Base-by-base conservation (phyloP, 2,888 invertebrate genomes). In the Tanaodytes sp. region DNA sequence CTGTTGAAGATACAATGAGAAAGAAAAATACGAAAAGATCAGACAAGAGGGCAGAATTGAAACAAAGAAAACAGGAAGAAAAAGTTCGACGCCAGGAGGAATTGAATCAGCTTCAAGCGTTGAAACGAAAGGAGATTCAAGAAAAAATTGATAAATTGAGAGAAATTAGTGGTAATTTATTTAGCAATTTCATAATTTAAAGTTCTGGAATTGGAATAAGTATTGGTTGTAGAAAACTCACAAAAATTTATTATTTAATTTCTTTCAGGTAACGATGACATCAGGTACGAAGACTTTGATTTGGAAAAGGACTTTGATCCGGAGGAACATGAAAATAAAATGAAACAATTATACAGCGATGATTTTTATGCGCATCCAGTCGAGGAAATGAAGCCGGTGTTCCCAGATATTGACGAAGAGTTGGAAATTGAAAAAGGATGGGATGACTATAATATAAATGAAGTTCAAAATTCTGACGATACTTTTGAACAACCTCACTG, bases 271-370 rank as follows among this genome's bases (percentile, higher is more conserved):
- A 84, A 84, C 15, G 77, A 83, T 14, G 82, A 84, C 59, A 71
- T 84, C 2, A 58, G 75, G 11, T 73, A 84, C 14, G 79, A 80
- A 40, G 73, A 75, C 12, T 57, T 79, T 3, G 96, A 97, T 80
- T 86, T 98, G 12, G 95, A 97, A 51, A 92, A 90, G 2, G 96
- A 96, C 79, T 96, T 97, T 85, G 95, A 98, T 86, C 96, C 97
- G 0, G 91, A 89, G 6, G 91, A 91, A 66, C 92, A 98, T 84
- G 97, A 98, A 84, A 87, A 88, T 68, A 89, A 92, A 77, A 98
- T 98, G 97, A 88, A 90, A 75, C 89, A 91, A 79, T 85, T 96
- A 42, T 98, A 97, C 85, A 90, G 93, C 85, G 93, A 95, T 42
- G 90, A 95, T 54, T 97, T 92, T 87, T 97, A 98, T 85, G 88